Evolutionary conservation across 2,888 invertebrate species (phyloP).

Genomic region (Itoplectis maculator): DNA sequence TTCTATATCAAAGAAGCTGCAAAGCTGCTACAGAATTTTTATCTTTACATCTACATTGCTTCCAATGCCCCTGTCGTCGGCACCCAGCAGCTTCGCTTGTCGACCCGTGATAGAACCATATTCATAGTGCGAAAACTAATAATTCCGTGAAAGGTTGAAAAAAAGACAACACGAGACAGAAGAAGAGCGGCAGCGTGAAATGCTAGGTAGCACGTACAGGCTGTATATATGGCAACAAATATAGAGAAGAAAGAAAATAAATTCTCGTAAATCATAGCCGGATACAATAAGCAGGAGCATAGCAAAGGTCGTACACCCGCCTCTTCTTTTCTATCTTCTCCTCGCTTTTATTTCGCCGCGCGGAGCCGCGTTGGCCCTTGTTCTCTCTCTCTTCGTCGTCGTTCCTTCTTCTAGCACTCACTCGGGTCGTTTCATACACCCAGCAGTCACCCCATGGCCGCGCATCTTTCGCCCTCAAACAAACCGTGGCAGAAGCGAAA

Average conservation of each 20-base stretch:
- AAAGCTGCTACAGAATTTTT: too few species aligned
- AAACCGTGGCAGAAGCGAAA: slow-evolving; percentile 36
- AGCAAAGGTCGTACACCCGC: slow-evolving; percentile 30
- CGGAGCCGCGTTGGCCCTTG: slow-evolving; percentile 28
- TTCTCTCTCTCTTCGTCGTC: slow-evolving; percentile 54
- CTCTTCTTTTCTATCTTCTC: slow-evolving; percentile 56
- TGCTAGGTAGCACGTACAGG: slow-evolving; percentile 8
- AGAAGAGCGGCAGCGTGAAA: slow-evolving; percentile 10
- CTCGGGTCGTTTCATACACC: slow-evolving; percentile 36
- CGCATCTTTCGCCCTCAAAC: slow-evolving; percentile 30
- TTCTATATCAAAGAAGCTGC: too few species aligned
- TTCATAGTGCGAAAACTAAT: slow-evolving; percentile 32
- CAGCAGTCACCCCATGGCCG: slow-evolving; percentile 21
- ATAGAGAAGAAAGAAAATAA: slow-evolving; percentile 69
- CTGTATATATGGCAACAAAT: slow-evolving; percentile 70
- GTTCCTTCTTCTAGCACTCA: slow-evolving; percentile 27
- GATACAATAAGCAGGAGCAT: slow-evolving; percentile 68
- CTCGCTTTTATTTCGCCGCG: slow-evolving; percentile 48
- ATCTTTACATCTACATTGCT: neutral
- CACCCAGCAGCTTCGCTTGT: slow-evolving; percentile 3
- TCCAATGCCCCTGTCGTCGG: neutral
- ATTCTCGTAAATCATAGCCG: slow-evolving; percentile 72
- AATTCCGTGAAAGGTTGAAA: slow-evolving; percentile 26
- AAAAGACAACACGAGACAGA: slow-evolving; percentile 26
- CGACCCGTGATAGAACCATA: neutral